These are phyloP conservation scores for Paelopatides confundens DNA, from an alignment of 53 echinoderm and acorn worm genomes.

Conservation along the genomic window DNA sequence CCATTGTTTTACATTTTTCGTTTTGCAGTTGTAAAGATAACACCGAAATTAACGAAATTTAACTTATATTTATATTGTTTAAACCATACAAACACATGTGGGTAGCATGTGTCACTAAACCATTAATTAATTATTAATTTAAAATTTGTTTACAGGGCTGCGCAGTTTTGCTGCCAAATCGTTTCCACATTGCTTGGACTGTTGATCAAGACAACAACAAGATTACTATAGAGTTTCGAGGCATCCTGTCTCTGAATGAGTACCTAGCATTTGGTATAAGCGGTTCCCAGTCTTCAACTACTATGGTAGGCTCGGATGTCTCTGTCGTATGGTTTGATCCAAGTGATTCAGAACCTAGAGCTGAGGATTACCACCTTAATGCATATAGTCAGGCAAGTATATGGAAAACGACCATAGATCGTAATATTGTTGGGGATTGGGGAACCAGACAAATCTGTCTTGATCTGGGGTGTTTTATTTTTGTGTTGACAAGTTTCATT, in stretches of 20 bases:
- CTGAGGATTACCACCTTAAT: conserved; percentile 56
- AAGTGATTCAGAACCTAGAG: conserved; percentile 3
- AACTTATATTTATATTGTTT: no score
- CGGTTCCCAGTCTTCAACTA: conserved; percentile 63
- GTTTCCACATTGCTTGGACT: conserved; percentile 73
- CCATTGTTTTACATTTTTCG: no score
- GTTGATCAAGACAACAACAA: conserved; percentile 27
- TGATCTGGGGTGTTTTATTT: no score
- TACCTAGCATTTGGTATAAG: conserved; percentile 91
- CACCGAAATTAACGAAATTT: no score
- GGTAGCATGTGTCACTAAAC: no score
- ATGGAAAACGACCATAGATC: no score
- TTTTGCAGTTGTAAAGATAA: no score
- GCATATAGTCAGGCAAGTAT: conserved; percentile 47
- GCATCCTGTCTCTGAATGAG: conserved; percentile 37
- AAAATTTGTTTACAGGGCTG: conserved; percentile 69
- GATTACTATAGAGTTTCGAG: conserved; percentile 60
- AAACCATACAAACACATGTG: no score
- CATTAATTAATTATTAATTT: no score
- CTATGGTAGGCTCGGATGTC: conserved; percentile 81
- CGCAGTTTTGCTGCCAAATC: conserved; percentile 55
- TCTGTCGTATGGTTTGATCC: conserved; percentile 69
- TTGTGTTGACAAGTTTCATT: no score
- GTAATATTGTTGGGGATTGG: no score
- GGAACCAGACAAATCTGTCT: no score